Percentiles rank a stretch among this genome's conserved stretches.
phyloP scores from a whole-genome alignment of 2,113 vertebrate species.

The Gopherus flavomarginatus region DNA sequence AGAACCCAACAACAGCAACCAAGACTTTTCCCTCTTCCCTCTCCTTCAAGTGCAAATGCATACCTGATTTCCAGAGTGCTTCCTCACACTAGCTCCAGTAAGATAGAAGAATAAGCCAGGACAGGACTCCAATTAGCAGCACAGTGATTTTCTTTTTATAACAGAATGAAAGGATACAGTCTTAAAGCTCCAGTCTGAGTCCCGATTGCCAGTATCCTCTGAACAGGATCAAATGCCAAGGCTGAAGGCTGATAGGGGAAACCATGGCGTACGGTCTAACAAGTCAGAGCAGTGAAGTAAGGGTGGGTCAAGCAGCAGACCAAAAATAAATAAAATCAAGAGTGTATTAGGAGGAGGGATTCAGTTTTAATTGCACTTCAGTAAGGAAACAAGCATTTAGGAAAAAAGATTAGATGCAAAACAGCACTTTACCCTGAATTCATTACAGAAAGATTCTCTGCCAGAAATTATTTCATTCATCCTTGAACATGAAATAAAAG shows the following conservation, averaged over 20 bases:
- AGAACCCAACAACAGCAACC: not conserved
- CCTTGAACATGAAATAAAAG: not conserved
- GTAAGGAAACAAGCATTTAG: constrained; percentile 20
- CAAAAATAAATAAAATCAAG: constrained; percentile 67
- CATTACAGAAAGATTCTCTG: not conserved
- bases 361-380: constrained; percentile 1
- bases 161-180: constrained; percentile 94
- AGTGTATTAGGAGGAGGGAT: constrained; percentile 19
- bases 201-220: constrained; percentile 98
- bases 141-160: not conserved
- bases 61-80: constrained; percentile 29
- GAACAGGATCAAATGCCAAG: constrained; percentile 98
- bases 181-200: constrained; percentile 95
- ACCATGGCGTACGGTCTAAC: constrained; percentile 97
- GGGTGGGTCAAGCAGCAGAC: constrained; percentile 30
- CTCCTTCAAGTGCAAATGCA: not conserved
- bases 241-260: constrained; percentile 98
- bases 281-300: constrained; percentile 55
- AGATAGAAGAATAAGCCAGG: constrained; percentile 13
- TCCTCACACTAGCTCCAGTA: constrained; percentile 8
- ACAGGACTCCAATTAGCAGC: not conserved
- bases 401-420: not conserved
- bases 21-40: not conserved
- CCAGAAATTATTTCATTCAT: constrained; percentile 19
- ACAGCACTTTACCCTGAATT: not conserved